Conservation (phyloP, 2,797 vertebrate genomes). For the Adelosebastes latens region DNA sequence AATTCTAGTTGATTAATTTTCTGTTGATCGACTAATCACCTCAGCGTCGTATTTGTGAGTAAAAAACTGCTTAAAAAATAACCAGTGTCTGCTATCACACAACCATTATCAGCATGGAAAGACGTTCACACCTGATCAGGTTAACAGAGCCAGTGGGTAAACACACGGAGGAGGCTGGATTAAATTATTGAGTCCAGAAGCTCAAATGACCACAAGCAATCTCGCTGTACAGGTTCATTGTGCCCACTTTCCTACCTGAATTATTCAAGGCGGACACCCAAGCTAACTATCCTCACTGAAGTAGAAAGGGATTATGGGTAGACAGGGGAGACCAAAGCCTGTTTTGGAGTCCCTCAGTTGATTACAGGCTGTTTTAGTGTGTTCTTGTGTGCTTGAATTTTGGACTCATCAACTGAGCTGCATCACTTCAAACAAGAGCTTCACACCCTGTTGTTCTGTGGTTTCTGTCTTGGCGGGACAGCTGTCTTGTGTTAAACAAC, state of each 20-base stretch:
- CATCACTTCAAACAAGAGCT: conserved; percentile 15
- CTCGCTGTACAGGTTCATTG: conserved; percentile 52
- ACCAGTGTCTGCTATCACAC: background rate
- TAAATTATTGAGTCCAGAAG: conserved; percentile 80
- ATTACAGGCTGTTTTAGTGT: conserved; percentile 2
- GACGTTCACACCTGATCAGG: conserved; percentile 47
- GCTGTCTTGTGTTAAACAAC: conserved; percentile 28
- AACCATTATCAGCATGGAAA: conserved; percentile 13
- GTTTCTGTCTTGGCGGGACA: conserved; percentile 2
- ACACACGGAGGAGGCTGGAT: conserved; percentile 21
- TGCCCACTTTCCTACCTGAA: conserved; percentile 84
- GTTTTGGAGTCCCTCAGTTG: background rate
- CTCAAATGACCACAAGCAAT: conserved; percentile 71
- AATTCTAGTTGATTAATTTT: background rate
- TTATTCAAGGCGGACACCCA: conserved; percentile 76
- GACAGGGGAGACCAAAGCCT: background rate
- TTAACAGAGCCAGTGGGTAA: conserved; percentile 37
- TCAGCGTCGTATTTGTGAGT: background rate
- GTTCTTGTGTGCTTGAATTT: conserved; percentile 9
- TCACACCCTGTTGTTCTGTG: conserved; percentile 12
- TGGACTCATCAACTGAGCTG: conserved; percentile 4
- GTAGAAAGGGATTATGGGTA: conserved; percentile 17
- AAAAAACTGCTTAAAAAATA: background rate
- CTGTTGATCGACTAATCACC: background rate
- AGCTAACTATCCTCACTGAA: conserved; percentile 43